Base-by-base conservation (phyloP, 2,888 invertebrate genomes). In the Leptinotarsa rubiginosa region DNA sequence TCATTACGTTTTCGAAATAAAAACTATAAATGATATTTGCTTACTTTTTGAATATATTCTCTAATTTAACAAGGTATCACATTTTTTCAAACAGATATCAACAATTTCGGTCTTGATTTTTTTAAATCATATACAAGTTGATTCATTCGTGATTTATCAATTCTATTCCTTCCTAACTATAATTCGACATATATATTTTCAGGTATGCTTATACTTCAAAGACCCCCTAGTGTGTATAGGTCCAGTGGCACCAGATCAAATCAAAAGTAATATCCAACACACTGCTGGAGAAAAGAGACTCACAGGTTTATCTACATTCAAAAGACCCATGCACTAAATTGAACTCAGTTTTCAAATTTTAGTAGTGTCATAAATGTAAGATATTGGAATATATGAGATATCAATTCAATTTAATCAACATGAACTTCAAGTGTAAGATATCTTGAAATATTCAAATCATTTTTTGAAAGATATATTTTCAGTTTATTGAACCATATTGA, bases 201-300 rank as follows among this genome's bases (percentile, higher is more conserved):
- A 94, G 94, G 93, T 94, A 80, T 96, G 96, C 88, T 94, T 95
- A n/a, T 96, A 96, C 88, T 96, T 96, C 92, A 95, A 95, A 86
- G 96, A 96, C 84, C 94, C 96, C 0, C 89, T 96, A 66, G 93
- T 95, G 22, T 96, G 96, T 90, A 94, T 96, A 84, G 96, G 95
- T 0, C 94, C 94, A 0, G 95, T 96, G 0, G 95, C 95, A 10
- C 92, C 92, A 2, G 95, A 95, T 83, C 94, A 94, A 86, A 91
- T 95, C 72, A 91, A 92, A 80, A 89, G 89, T 71, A 86, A 90
- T 73, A 91, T 95, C 0, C 93, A 95, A 83, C 94, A 95, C 85
- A 95, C 95, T 4, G 93, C 94, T 68, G 95, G 95, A 2, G 95
- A 95, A 84, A 95, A 95, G 84, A 91, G 95, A 80, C 91, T 95